Evolutionary conservation across 2,888 invertebrate species (phyloP).

Genomic region (Tachystola acroxantha): DNA sequence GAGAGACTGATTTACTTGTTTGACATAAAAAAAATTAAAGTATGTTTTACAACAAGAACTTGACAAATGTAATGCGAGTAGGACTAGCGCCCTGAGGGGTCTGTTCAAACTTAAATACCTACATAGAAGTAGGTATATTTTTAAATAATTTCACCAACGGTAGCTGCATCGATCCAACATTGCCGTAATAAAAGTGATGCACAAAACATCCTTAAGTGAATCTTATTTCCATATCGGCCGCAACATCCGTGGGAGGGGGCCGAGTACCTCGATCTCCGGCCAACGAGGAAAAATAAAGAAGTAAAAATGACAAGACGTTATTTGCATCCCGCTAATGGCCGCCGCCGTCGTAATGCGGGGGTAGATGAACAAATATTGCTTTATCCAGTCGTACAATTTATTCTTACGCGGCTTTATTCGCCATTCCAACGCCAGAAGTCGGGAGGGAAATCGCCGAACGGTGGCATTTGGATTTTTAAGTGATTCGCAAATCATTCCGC

Average conservation of each 20-base stretch:
- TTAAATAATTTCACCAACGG: too few species aligned
- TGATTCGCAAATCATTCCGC: conserved; percentile 72
- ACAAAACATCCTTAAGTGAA: conserved; percentile 25
- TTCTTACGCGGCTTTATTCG: conserved; percentile 71
- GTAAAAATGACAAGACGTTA: conserved; percentile 77
- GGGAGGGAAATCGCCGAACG: conserved; percentile 58
- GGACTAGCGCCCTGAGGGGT: too few species aligned
- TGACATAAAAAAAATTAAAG: not conserved
- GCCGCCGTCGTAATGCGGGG: conserved; percentile 70
- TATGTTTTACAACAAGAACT: conserved; percentile 1
- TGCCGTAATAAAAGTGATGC: conserved; percentile 15
- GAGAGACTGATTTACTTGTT: too few species aligned
- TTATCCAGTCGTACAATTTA: conserved; percentile 76
- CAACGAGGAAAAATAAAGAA: conserved; percentile 70
- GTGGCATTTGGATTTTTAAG: conserved; percentile 70
- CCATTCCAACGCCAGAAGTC: conserved; percentile 61
- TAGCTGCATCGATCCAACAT: not conserved
- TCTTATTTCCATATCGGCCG: conserved; percentile 39
- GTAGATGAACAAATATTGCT: conserved; percentile 77
- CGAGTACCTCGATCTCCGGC: conserved; percentile 43
- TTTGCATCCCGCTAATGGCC: conserved; percentile 76
- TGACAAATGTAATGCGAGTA: too few species aligned
- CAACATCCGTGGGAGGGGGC: conserved; percentile 39
- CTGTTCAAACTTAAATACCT: too few species aligned
- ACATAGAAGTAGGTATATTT: too few species aligned